Base-by-base conservation (phyloP, 23 tunicate species). In the Diplosoma virens region DNA sequence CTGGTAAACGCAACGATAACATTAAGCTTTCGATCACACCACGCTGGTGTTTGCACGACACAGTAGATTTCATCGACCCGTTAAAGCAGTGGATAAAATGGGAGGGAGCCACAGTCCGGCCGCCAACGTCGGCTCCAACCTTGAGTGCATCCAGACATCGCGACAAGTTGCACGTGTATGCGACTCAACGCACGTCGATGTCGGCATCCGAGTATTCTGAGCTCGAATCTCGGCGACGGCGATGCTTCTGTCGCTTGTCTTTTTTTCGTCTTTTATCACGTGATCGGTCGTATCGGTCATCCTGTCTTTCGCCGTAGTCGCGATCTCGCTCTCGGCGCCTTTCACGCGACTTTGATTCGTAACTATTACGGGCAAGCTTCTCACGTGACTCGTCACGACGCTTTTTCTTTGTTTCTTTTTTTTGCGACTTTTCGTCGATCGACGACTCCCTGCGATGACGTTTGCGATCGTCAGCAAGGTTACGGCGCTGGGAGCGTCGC, bases 231-330 rank as follows among this genome's bases (percentile, higher is more conserved):
- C 74, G 74, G 5, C 74, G 73, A 41, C 48, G 83, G 25, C 79
- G 66, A 14, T 37, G 83, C 25, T 78, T 78, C 16, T 28, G 63
- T 16, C 63, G 61, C 45, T 65, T 64, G 17, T 78, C 83, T 24
- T 78, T 65, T 28, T 78, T 78, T 25, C 64, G 67, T 35, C 47
- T 65, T 33, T 65, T 65, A 3, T 60, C 70, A 23, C 70, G 81
- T 36, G 54, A 37, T 69, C 30, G 54, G 25, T 58, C 20, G 27
- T 65, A 26, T 30, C 30, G 26, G 7, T 21, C 3, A 9, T 65
- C 18, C 2, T 47, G 25, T 24, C 64, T 58, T 27, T 37, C 71
- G 20, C 45, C 30, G 23, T 59, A 73, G 4, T 18, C 30, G 22
- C 82, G 72, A 3, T 76, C 81, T 58, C 69, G 81, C 31, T 53